phyloP scores from a whole-genome alignment of 2,888 invertebrate genomes.

The Drosophila buzzatii region DNA sequence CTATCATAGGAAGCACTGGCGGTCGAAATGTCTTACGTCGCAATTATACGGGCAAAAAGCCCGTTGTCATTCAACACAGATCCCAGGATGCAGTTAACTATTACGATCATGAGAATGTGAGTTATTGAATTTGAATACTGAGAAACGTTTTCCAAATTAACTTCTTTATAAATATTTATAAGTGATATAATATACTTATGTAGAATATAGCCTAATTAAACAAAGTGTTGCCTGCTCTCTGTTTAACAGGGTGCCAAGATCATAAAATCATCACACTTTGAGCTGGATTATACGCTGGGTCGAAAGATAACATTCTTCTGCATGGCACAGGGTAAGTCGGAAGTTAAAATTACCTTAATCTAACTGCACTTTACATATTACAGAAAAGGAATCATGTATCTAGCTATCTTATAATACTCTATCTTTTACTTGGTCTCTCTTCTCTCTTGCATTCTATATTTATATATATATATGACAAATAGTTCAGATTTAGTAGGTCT shows the following conservation, averaged over 20 bases:
- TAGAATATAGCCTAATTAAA: neutral
- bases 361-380: neutral
- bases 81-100: slow-evolving; percentile 95
- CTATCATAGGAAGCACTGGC: slow-evolving; percentile 79
- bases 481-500: neutral
- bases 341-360: too few species aligned
- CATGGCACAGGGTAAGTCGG: slow-evolving; percentile 91
- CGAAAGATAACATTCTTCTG: slow-evolving; percentile 97
- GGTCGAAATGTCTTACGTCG: slow-evolving; percentile 83
- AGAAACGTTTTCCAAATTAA: neutral
- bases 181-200: too few species aligned
- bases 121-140: neutral
- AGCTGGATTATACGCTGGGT: slow-evolving; percentile 95
- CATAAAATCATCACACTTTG: slow-evolving; percentile 94
- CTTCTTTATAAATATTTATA: neutral
- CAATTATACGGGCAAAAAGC: slow-evolving; percentile 85
- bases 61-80: slow-evolving; percentile 88
- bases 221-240: neutral
- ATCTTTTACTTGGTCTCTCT: neutral
- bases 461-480: neutral
- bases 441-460: neutral
- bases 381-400: neutral
- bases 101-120: slow-evolving; percentile 94
- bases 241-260: slow-evolving; percentile 94
- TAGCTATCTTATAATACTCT: neutral